A percentile compares a stretch with the other conserved stretches of the same genome.
These are phyloP conservation scores for Eumeta japonica DNA, from an alignment of 1,140 invertebrate genomes.

Conservation along the genomic window DNA sequence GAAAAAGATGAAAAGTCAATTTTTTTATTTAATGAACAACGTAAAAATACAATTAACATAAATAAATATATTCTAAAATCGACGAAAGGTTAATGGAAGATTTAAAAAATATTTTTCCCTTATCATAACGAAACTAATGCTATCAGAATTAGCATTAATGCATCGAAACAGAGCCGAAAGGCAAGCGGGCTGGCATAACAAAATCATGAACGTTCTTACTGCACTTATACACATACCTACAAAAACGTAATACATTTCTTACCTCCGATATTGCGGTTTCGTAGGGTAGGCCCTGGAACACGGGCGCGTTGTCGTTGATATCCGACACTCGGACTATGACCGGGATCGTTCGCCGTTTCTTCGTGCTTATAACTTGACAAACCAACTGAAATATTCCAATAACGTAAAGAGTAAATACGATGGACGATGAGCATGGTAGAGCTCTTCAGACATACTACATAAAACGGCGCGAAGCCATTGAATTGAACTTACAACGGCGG, in stretches of 20 bases:
- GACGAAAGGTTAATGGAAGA: neutral
- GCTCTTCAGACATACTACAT: neutral
- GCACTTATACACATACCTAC: neutral
- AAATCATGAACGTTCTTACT: neutral
- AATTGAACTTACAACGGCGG: neutral
- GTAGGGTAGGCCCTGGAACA: slow-evolving; percentile 79
- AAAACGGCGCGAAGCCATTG: neutral
- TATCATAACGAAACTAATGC: no score
- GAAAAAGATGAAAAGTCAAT: slow-evolving; percentile 37
- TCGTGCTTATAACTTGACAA: slow-evolving; percentile 73
- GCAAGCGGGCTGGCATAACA: neutral
- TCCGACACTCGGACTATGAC: slow-evolving; percentile 88
- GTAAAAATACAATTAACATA: no score
- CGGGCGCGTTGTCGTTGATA: slow-evolving; percentile 84
- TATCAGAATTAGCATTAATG: no score
- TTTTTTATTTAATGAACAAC: no score
- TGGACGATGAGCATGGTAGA: slow-evolving; percentile 3
- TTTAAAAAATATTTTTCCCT: no score
- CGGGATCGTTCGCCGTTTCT: slow-evolving; percentile 77
- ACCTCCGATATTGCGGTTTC: slow-evolving; percentile 85
- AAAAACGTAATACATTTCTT: slow-evolving; percentile 24
- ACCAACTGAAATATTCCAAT: slow-evolving; percentile 65
- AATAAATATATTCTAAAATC: slow-evolving; percentile 1
- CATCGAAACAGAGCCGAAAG: neutral
- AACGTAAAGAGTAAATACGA: neutral